Base-by-base conservation (phyloP, 2,113 vertebrate genomes). In the Propithecus coquereli region DNA sequence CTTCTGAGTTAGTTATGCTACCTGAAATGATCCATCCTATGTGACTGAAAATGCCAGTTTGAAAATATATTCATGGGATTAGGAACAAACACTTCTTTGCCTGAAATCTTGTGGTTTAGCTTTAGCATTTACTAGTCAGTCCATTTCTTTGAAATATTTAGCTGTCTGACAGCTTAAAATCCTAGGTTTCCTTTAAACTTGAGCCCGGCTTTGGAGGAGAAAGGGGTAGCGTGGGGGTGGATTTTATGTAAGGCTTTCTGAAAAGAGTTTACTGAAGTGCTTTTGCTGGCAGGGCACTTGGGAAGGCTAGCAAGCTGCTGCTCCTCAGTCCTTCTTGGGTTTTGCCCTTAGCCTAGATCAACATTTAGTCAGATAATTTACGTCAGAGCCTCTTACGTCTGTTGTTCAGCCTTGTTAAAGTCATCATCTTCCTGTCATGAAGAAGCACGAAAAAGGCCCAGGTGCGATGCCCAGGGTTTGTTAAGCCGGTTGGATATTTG, bases 111-210 rank as follows among this genome's bases (percentile, higher is more conserved):
- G 95, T 97, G 98, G 89, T 96, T 97, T 94, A 97, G 96, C 96
- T 97, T 96, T 94, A 98, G 95, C 97, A 97, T 96, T 98, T 96
- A 83, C 57, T 92, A 93, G 97, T 98, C 98, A 98, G 92, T 94
- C 59, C 54, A 45, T 97, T 92, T 95, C 96, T 97, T 98, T 43
- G 97, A 97, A 97, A 97, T 95, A 94, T 95, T 98, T 98, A 98
- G 97, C 96, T 97, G 74, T 84, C 95, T 98, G 98, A 98, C 98
- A 98, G 91, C 96, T 97, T 86, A 96, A 88, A 94, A 96, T 97
- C 97, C 97, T 96, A 63, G 40, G 32, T 96, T 98, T 5, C 70
- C 11, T 98, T 98, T 98, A 94, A 96, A 97, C 89, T 90, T 94
- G 95, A 97, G 95, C 96, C 71, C 18, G 50, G 94, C 94, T 97